phyloP scores from a whole-genome alignment of 2,113 vertebrate species.

The Rhipidura dahli region DNA sequence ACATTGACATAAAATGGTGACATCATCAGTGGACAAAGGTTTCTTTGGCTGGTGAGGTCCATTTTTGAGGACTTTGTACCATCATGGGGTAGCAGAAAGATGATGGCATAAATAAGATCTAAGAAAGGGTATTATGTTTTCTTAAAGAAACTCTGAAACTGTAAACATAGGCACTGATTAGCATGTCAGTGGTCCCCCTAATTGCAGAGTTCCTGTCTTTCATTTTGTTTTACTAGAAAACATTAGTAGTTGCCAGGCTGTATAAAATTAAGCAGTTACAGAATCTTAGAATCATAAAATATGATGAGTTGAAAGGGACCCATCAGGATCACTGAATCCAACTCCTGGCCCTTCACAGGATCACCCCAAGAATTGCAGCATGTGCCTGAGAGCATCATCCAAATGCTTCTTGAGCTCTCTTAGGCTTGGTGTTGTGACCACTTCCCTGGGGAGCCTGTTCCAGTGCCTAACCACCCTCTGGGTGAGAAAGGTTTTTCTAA shows the following conservation, averaged over 20 bases:
- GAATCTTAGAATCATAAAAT: background rate
- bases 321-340: background rate
- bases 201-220: background rate
- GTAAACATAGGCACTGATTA: background rate
- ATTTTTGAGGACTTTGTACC: background rate
- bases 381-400: background rate
- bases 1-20: background rate
- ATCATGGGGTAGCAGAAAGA: background rate
- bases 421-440: background rate
- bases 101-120: background rate
- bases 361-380: background rate
- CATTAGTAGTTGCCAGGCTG: background rate
- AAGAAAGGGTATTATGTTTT: background rate
- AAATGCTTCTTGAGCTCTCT: background rate
- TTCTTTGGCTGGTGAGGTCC: background rate
- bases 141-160: background rate
- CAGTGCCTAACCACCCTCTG: rapidly evolving
- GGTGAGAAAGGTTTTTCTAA: background rate
- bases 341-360: background rate
- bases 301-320: background rate
- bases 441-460: background rate
- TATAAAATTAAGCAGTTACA: background rate
- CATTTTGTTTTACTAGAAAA: background rate
- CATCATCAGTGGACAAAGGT: background rate
- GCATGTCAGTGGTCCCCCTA: background rate